A percentile compares a stretch with the other conserved stretches of the same genome.
Evolutionary conservation across 2,113 vertebrate genomes (phyloP).

Genomic region (Neodon shergylaensis): DNA sequence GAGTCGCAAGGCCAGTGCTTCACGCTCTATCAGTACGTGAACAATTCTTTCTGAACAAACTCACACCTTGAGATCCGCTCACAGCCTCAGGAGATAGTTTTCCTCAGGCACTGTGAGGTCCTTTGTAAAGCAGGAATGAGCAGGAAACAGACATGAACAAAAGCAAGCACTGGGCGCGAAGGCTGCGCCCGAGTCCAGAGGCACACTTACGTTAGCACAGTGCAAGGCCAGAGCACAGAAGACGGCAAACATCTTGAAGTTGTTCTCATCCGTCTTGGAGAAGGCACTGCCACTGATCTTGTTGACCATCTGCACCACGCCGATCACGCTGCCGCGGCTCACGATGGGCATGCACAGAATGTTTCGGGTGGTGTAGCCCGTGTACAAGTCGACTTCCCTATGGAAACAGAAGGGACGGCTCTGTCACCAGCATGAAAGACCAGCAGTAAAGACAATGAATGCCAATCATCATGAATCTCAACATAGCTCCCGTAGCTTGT

Average conservation of each 20-base stretch:
- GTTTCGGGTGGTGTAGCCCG: conserved; percentile 98
- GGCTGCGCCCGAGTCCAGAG: not conserved
- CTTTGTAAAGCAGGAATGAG: not conserved
- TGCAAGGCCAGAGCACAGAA: conserved; percentile 99
- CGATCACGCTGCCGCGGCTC: conserved; percentile 96
- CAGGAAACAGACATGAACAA: not conserved
- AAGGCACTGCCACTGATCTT: conserved; percentile 99
- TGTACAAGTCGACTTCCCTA: conserved; percentile 99
- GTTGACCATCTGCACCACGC: conserved; percentile 99
- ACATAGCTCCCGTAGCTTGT: fast-evolving
- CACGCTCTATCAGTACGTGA: fast-evolving
- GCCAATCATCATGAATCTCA: fast-evolving
- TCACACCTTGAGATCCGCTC: not conserved
- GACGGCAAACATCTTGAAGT: conserved; percentile 99
- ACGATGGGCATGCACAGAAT: conserved; percentile 99
- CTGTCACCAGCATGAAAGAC: fast-evolving
- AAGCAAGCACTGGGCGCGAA: fast-evolving
- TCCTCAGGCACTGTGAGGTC: not conserved
- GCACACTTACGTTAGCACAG: conserved; percentile 98
- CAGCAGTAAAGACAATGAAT: too few species aligned
- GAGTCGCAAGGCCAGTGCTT: not conserved
- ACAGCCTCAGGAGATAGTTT: not conserved
- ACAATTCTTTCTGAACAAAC: not conserved
- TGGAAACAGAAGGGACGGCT: not conserved
- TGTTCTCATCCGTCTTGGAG: conserved; percentile 99